These are phyloP conservation scores for Panopea generosa DNA, from an alignment of 2,888 invertebrate genomes.

Conservation along the genomic window DNA sequence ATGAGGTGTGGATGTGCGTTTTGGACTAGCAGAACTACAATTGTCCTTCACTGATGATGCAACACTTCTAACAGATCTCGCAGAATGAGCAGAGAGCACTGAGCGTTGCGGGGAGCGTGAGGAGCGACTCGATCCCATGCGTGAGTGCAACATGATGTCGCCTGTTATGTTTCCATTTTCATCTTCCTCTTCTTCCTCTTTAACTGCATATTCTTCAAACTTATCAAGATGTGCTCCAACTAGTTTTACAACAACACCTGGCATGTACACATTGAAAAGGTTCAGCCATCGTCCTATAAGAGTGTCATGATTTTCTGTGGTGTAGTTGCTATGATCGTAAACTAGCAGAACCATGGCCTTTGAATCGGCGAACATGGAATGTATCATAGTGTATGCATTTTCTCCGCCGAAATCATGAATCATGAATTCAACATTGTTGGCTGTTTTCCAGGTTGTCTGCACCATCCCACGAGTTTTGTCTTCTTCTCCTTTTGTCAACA, in stretches of 20 bases:
- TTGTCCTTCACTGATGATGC: slow-evolving; percentile 23
- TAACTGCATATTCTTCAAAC: slow-evolving; percentile 60
- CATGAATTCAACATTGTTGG: slow-evolving; percentile 81
- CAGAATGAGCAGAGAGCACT: slow-evolving; percentile 14
- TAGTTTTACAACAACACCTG: slow-evolving; percentile 82
- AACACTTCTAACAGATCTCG: slow-evolving; percentile 21
- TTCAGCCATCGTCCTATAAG: slow-evolving; percentile 81
- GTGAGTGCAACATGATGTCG: neutral
- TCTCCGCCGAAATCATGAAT: slow-evolving; percentile 82
- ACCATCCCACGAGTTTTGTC: slow-evolving; percentile 71
- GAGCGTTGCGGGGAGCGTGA: slow-evolving; percentile 27
- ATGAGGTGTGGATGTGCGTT: slow-evolving; percentile 14
- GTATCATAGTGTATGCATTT: slow-evolving; percentile 74
- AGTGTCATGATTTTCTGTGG: slow-evolving; percentile 67
- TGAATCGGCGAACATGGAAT: slow-evolving; percentile 78
- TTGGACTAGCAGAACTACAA: slow-evolving; percentile 7
- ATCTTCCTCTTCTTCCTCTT: slow-evolving; percentile 41
- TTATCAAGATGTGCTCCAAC: slow-evolving; percentile 82
- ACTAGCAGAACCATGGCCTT: slow-evolving; percentile 79
- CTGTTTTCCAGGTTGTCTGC: slow-evolving; percentile 79
- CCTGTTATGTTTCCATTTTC: slow-evolving; percentile 45
- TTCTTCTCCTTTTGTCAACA: slow-evolving; percentile 63
- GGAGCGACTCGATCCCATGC: slow-evolving; percentile 11
- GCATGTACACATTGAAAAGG: slow-evolving; percentile 73
- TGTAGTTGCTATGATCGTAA: slow-evolving; percentile 78